Conservation (phyloP, 1,140 invertebrate species). For the Ooceraea biroi region DNA sequence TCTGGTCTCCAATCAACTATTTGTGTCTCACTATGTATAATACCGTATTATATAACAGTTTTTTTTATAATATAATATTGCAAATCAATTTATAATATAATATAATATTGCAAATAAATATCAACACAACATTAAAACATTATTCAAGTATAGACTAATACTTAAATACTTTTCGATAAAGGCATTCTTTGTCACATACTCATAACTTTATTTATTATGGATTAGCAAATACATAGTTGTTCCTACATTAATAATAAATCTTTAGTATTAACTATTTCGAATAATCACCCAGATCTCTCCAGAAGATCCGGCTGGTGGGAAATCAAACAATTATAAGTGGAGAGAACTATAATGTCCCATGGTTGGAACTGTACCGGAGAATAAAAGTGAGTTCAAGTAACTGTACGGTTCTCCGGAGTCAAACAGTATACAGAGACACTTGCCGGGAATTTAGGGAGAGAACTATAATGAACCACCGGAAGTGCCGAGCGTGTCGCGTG, state of each 20-base stretch:
- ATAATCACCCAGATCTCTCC: conserved; percentile 13
- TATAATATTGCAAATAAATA: too few relatives aligned
- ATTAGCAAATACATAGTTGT: too few relatives aligned
- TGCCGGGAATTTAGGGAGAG: conserved; percentile 43
- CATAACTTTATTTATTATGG: too few relatives aligned
- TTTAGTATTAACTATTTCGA: not conserved
- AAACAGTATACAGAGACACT: not conserved
- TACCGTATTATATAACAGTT: not conserved
- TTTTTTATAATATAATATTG: not conserved
- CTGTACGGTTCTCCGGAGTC: not conserved
- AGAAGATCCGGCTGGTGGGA: not conserved
- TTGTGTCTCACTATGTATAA: too few relatives aligned
- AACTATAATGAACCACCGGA: conserved; percentile 51
- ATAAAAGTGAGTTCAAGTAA: conserved; percentile 24
- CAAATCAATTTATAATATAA: too few relatives aligned
- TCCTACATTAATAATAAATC: not conserved
- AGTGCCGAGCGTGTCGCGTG: not conserved
- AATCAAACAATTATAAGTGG: not conserved
- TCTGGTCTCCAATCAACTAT: too few relatives aligned
- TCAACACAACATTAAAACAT: too few relatives aligned
- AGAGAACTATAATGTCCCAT: conserved; percentile 22
- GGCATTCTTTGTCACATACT: too few relatives aligned
- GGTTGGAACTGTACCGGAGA: not conserved
- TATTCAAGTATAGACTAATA: too few relatives aligned
- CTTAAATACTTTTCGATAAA: too few relatives aligned